Percentiles rank a stretch among this genome's conserved stretches.
Conservation (phyloP, 1,140 invertebrate genomes). For the Dreissena polymorpha region DNA sequence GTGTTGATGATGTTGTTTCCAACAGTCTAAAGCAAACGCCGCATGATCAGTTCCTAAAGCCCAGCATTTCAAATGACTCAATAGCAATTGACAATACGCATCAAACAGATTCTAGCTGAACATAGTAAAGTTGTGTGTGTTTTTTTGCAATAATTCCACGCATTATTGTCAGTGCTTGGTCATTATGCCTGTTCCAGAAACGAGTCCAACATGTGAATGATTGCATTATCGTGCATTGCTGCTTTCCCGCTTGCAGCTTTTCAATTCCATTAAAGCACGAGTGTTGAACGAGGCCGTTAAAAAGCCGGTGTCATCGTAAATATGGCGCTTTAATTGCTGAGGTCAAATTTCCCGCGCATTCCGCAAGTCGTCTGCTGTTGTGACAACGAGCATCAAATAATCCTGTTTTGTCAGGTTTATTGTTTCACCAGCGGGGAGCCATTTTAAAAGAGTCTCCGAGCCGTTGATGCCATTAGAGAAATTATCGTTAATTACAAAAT, state of each 20-base stretch:
- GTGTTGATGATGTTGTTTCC: no score
- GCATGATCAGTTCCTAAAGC: no score
- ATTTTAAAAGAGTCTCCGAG: constrained; percentile 35
- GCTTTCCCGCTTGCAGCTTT: neutral
- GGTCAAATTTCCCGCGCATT: constrained; percentile 28
- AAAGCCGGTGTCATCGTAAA: constrained; percentile 22
- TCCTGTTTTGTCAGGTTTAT: constrained; percentile 40
- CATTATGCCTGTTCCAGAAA: no score
- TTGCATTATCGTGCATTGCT: neutral
- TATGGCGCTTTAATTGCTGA: constrained; percentile 13
- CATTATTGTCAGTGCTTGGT: no score
- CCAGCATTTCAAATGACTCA: no score
- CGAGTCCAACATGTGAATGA: neutral
- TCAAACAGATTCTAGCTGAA: no score
- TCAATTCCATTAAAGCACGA: neutral
- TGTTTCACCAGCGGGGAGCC: constrained; percentile 43
- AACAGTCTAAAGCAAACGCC: no score
- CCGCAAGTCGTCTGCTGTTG: constrained; percentile 8
- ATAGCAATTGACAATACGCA: no score
- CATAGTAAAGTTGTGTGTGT: no score
- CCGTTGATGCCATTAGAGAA: constrained; percentile 1
- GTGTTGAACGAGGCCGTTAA: neutral
- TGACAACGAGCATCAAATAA: constrained; percentile 26
- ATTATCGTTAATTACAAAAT: constrained; percentile 54
- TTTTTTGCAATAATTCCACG: no score